Conservation (phyloP, 1,140 invertebrate species). For the Triops longicaudatus region DNA sequence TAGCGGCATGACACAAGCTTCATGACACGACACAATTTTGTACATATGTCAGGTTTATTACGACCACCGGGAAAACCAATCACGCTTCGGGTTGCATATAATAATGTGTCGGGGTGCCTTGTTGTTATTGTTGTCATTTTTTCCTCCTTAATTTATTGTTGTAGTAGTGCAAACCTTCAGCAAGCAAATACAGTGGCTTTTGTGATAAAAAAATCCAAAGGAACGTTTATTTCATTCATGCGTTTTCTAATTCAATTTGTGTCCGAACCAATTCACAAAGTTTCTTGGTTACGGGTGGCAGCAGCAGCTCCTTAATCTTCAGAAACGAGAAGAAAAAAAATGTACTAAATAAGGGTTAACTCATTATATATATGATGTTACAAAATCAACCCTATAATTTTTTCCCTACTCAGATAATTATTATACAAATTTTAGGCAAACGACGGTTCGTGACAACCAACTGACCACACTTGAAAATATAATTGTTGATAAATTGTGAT, state of each 20-base stretch:
- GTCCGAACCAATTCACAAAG: conserved; percentile 42
- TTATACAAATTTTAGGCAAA: too few species aligned
- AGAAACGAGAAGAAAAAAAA: too few species aligned
- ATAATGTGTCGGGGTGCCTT: not conserved
- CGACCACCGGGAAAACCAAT: not conserved
- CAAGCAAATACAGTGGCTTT: not conserved
- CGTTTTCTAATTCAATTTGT: conserved; percentile 31
- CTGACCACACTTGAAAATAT: too few species aligned
- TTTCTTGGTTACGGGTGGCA: conserved; percentile 71
- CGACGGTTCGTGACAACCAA: too few species aligned
- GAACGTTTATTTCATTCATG: conserved; percentile 11
- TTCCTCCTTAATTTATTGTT: not conserved
- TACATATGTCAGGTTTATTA: not conserved
- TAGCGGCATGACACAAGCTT: not conserved
- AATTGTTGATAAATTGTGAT: too few species aligned
- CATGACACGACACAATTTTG: not conserved
- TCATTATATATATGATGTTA: too few species aligned
- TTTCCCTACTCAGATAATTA: conserved; percentile 13
- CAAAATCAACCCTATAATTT: conserved; percentile 1
- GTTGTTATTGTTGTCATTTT: not conserved
- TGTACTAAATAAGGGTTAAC: too few species aligned
- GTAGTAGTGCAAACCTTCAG: not conserved
- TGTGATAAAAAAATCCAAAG: conserved; percentile 20
- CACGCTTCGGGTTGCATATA: not conserved
- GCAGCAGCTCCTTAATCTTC: conserved; percentile 58